These are phyloP conservation scores for Antechinus flavipes DNA, from an alignment of 2,113 vertebrate genomes.

Conservation along the genomic window DNA sequence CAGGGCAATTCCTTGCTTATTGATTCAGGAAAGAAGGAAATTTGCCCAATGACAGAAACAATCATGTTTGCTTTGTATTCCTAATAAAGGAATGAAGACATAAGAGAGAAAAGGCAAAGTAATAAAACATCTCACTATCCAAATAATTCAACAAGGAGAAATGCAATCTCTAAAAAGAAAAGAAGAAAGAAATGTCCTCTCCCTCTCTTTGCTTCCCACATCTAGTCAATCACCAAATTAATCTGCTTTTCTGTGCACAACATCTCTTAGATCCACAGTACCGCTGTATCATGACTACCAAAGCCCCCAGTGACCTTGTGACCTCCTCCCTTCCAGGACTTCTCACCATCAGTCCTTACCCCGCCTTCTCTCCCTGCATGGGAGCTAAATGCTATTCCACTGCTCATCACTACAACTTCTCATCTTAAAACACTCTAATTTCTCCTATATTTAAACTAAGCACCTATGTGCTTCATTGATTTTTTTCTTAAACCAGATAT, in stretches of 20 bases:
- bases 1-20: conserved; percentile 71
- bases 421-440: conserved; percentile 29
- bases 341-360: background rate
- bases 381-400: background rate
- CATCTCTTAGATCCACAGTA: conserved; percentile 1
- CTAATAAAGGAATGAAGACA: conserved; percentile 64
- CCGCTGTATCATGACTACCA: background rate
- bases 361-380: background rate
- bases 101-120: conserved; percentile 59
- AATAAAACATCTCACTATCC: conserved; percentile 40
- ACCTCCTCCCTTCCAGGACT: background rate
- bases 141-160: conserved; percentile 13
- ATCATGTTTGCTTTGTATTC: conserved; percentile 63
- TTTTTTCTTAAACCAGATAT: conserved; percentile 1
- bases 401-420: background rate
- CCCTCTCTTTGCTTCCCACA: conserved; percentile 5
- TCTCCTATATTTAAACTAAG: conserved; percentile 27
- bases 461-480: background rate
- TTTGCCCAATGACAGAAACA: conserved; percentile 52
- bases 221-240: background rate
- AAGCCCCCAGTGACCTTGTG: background rate
- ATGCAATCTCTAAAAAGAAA: background rate
- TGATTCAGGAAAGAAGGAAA: conserved; percentile 70
- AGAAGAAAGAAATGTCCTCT: background rate
- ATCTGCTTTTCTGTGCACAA: conserved; percentile 7